phyloP scores from a whole-genome alignment of 2,797 vertebrate genomes.

The Pseudomugil gertrudae region DNA sequence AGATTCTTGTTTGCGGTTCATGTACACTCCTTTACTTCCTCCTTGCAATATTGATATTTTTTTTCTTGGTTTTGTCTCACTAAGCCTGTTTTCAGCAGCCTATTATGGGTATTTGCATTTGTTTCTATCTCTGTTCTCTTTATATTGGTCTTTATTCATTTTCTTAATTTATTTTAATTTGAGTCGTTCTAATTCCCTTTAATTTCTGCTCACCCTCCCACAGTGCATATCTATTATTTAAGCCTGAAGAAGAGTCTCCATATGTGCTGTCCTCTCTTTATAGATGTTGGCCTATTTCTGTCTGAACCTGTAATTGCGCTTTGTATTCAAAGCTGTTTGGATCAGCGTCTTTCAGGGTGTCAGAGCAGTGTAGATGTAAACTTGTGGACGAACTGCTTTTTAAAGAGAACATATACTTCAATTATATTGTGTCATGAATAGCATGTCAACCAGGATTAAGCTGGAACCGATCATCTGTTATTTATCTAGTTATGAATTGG shows the following conservation, averaged over 20 bases:
- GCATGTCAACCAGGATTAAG: background rate
- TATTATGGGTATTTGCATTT: constrained; percentile 31
- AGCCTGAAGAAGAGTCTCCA: constrained; percentile 55
- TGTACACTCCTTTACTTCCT: constrained; percentile 14
- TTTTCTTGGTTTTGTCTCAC: constrained; percentile 30
- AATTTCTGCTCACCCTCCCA: constrained; percentile 37
- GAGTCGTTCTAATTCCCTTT: constrained; percentile 57
- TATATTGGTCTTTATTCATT: constrained; percentile 49
- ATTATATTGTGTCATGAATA: constrained; percentile 4
- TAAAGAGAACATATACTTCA: constrained; percentile 4
- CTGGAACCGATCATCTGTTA: background rate
- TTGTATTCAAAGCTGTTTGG: constrained; percentile 50
- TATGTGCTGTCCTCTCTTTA: constrained; percentile 53
- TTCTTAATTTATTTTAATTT: constrained; percentile 62
- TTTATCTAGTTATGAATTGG: background rate
- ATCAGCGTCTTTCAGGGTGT: constrained; percentile 32
- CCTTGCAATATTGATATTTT: background rate
- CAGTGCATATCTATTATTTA: constrained; percentile 74
- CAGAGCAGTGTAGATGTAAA: constrained; percentile 13
- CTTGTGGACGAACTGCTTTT: background rate
- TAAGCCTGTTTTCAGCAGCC: constrained; percentile 34
- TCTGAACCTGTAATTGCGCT: constrained; percentile 63
- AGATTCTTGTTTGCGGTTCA: constrained; percentile 39
- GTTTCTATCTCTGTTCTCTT: constrained; percentile 38
- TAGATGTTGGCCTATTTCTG: constrained; percentile 73